Evolutionary conservation across 2,888 invertebrate genomes (phyloP).

Genomic region (Rotaria socialis): DNA sequence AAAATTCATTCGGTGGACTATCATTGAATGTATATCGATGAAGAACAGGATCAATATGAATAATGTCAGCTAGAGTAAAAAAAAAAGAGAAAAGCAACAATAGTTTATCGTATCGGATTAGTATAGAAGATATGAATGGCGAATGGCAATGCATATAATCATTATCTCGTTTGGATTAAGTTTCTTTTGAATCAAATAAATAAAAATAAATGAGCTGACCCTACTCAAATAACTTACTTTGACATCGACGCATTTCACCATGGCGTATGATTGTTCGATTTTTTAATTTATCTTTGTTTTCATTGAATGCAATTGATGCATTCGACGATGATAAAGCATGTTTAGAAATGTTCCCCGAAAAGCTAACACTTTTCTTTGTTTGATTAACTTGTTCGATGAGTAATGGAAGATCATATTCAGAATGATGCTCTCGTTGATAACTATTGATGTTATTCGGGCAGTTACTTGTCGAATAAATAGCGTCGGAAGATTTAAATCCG

Average conservation of each 20-base stretch:
- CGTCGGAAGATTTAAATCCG: not conserved
- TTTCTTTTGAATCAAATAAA: slow-evolving; percentile 23
- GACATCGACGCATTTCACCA: slow-evolving; percentile 6
- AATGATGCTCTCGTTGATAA: not conserved
- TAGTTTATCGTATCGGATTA: not conserved
- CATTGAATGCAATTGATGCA: not conserved
- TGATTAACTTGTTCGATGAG: not conserved
- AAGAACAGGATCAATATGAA: slow-evolving; percentile 17
- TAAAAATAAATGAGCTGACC: not conserved
- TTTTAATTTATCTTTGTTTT: not conserved
- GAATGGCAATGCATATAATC: slow-evolving; percentile 3
- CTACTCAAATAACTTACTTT: slow-evolving; percentile 33
- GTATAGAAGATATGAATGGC: not conserved
- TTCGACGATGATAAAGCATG: not conserved
- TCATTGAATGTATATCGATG: not conserved
- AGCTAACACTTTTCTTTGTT: slow-evolving; percentile 1
- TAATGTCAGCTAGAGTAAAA: slow-evolving; percentile 7
- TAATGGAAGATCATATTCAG: not conserved
- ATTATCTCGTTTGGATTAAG: slow-evolving; percentile 2
- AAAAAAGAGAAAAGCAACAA: not conserved
- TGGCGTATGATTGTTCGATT: not conserved
- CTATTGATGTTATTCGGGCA: not conserved
- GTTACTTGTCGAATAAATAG: not conserved
- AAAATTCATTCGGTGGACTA: slow-evolving; percentile 31
- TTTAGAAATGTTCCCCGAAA: not conserved